phyloP scores from a whole-genome alignment of 2,113 vertebrate species.

The Cisticola juncidis region DNA sequence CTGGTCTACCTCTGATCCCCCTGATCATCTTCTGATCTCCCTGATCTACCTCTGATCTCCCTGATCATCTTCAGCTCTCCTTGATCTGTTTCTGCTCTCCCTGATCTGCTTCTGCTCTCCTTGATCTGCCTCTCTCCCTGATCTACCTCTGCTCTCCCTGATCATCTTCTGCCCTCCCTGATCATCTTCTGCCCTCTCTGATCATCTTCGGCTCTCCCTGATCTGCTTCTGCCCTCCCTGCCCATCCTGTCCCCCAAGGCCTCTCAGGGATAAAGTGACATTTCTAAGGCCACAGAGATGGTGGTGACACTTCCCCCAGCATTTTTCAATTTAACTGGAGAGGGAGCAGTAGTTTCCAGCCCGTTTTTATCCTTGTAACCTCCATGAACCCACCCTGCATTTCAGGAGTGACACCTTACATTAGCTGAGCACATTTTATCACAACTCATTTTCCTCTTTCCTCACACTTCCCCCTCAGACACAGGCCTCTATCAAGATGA shows the following conservation, averaged over 20 bases:
- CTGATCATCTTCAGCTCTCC: not conserved
- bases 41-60: accelerated
- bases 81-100: too few species aligned
- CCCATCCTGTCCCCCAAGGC: not conserved
- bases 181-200: accelerated
- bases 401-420: not conserved
- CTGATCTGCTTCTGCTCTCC: accelerated
- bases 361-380: not conserved
- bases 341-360: not conserved
- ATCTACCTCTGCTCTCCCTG: accelerated
- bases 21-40: accelerated
- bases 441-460: not conserved
- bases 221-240: not conserved
- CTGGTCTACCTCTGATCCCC: not conserved
- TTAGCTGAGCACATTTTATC: not conserved
- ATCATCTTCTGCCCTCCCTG: not conserved
- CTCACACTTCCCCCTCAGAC: not conserved
- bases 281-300: not conserved
- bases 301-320: not conserved
- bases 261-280: not conserved
- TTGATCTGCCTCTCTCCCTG: not conserved
- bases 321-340: not conserved
- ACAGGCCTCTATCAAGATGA: not conserved
- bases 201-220: not conserved
- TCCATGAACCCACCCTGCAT: not conserved